These are phyloP conservation scores for Thymallus thymallus DNA, from an alignment of 2,113 vertebrate species.

Conservation along the genomic window DNA sequence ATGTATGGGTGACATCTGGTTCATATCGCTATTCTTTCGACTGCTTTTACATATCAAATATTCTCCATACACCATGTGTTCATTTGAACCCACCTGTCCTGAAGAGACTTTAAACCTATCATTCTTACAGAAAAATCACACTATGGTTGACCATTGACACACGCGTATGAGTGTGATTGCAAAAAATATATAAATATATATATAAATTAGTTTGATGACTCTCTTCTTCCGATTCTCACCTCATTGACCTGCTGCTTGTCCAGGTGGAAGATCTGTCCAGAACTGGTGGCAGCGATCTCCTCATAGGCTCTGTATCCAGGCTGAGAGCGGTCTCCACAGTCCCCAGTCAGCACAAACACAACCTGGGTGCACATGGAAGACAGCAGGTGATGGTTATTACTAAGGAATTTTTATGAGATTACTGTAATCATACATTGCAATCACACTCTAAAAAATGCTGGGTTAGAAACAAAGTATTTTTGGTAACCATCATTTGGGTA, in stretches of 20 bases:
- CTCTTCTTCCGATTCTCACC: conserved; percentile 69
- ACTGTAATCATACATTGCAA: too few relatives aligned
- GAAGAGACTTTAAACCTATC: too few relatives aligned
- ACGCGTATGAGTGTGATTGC: too few relatives aligned
- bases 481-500: too few relatives aligned
- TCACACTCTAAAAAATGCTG: too few relatives aligned
- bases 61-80: too few relatives aligned
- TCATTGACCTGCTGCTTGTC: conserved; percentile 93
- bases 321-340: conserved; percentile 90
- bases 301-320: conserved; percentile 89
- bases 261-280: conserved; percentile 93
- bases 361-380: conserved; percentile 70
- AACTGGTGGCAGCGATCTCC: conserved; percentile 89
- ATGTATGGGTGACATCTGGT: neutral
- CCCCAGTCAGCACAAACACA: conserved; percentile 91
- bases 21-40: neutral
- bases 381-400: neutral
- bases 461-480: too few relatives aligned
- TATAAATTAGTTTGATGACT: neutral
- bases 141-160: too few relatives aligned
- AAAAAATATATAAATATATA: neutral
- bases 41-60: neutral
- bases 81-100: too few relatives aligned
- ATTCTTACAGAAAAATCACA: too few relatives aligned
- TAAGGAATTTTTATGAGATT: too few relatives aligned